Evolutionary conservation across 37 sponge, comb jelly and placozoan genomes (phyloP).

Genomic region (Spongilla lacustris): DNA sequence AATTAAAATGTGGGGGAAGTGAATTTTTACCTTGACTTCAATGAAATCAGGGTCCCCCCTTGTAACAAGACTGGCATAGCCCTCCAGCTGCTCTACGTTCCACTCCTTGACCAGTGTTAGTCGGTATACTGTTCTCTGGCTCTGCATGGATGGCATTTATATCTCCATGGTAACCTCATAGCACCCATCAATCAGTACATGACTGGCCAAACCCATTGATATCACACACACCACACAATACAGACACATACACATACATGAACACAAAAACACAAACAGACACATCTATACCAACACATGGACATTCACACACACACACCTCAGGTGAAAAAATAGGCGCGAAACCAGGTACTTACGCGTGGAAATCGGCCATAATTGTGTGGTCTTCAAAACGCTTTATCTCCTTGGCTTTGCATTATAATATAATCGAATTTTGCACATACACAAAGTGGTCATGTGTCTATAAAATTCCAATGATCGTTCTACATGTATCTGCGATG

Average conservation of each 20-base stretch:
- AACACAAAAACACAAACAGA: background rate
- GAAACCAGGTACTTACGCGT: no score
- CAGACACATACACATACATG: background rate
- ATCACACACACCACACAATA: background rate
- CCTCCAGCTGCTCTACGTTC: constrained; percentile 94
- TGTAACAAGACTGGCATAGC: constrained; percentile 78
- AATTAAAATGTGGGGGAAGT: no score
- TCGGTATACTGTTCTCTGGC: constrained; percentile 96
- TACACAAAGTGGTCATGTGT: no score
- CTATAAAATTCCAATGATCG: no score
- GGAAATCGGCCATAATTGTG: no score
- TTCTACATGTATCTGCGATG: no score
- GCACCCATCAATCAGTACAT: no score
- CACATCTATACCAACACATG: background rate
- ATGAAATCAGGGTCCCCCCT: constrained; percentile 93
- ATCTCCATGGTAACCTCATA: background rate
- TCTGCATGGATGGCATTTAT: constrained; percentile 41
- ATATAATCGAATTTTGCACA: no score
- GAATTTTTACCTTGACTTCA: constrained; percentile 79
- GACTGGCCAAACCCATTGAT: background rate
- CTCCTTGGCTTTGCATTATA: no score
- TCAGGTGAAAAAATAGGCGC: no score
- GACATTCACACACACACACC: no score
- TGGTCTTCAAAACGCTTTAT: no score
- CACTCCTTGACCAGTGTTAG: constrained; percentile 93